Base-by-base conservation (phyloP, 2,888 invertebrate species). In the Habroteleia sp. region DNA sequence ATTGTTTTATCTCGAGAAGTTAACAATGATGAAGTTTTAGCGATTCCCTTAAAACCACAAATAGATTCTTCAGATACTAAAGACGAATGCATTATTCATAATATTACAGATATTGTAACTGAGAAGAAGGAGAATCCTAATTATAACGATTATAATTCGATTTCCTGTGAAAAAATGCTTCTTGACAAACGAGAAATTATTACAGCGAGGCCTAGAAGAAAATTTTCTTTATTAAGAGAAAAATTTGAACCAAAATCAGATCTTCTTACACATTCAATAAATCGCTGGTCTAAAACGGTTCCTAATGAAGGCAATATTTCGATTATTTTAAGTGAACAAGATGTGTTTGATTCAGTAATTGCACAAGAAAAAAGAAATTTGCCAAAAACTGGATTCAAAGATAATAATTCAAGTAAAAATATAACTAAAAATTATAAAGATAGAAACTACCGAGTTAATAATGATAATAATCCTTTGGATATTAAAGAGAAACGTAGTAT, bases 151-250 rank as follows among this genome's bases (percentile, higher is more conserved):
- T 37, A 35, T 8, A 54, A 23, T 4, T 1, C 5, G 4, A 33
- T 1, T 44, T 2, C 54, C 0, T 8, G 8, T 2, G 66, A 56
- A 5, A 44, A 37, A 25, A 0, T 23, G 6, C 31, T 42, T 37
- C 14, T 31, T 6, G 81, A 83, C 0, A 82, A 78, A 29, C 77
- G 74, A 14, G 72, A 50, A 37, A 78, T 75, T 0, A 60, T 80
- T 69, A 89, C 86, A 76, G 89, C 29, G 5, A 48, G 89, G 81
- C 91, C 91, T 0, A 89, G 91, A 63, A 87, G 91, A 77, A 92
- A 92, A 82, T 91, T 92, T 85, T 92, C 92, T 1, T 89, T 92
- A 62, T 82, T 92, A 10, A 89, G 91, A 78, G 92, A 92, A 80
- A 90, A 89, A 72, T 92, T 92, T 84, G 92, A 92, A 84, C 90